Evolutionary conservation across 2,888 invertebrate genomes (phyloP), one percentile per base, ranked within the genome.

Genomic region (Alitta virens): DNA sequence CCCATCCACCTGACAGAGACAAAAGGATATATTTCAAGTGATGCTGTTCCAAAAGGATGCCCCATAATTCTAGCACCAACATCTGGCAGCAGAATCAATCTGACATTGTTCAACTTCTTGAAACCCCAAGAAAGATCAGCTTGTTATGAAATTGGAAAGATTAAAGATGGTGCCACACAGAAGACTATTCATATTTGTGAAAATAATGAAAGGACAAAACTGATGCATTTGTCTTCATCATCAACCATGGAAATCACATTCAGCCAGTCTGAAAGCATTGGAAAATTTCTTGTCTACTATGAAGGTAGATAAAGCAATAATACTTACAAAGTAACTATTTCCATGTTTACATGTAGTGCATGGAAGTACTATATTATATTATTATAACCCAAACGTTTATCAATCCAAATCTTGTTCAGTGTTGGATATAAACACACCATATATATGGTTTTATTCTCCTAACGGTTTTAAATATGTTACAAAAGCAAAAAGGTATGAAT

Each of bases 221-320:
- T 43, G n/a, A 42, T 59, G 21, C 59, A 55, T 33, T 26, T 60
- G 23, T 63, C 63, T 1, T 23, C 42, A 5, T 54, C 38, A 18
- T 53, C 25, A 27, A 60, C 26, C 5, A 18, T 63, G 16, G 59
- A 43, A 18, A 49, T 63, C 21, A 24, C 38, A 33, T 63, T 63
- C n/a, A 53, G 42, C 25, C 38, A 38, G 0, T 40, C 59, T 1
- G 27, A 54, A 12, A 46, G 26, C 2, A 40, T 63, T 33, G 40
- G 42, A 25, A 56, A 56, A 21, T 62, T 64, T 49, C 52, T 64
- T 18, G n/a, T 64, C 21, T 52, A 54, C 43, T 64, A 53, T 46
- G 57, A 62, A 62, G 61, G 64, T 64, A 7, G 33, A 12, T 33
- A n/a, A n/a, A n/a, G n/a, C n/a, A n/a, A n/a, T n/a, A n/a, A n/a